Conservation (phyloP, 35 echinoderm and acorn worm genomes). For the Holothuria glaberrima region DNA sequence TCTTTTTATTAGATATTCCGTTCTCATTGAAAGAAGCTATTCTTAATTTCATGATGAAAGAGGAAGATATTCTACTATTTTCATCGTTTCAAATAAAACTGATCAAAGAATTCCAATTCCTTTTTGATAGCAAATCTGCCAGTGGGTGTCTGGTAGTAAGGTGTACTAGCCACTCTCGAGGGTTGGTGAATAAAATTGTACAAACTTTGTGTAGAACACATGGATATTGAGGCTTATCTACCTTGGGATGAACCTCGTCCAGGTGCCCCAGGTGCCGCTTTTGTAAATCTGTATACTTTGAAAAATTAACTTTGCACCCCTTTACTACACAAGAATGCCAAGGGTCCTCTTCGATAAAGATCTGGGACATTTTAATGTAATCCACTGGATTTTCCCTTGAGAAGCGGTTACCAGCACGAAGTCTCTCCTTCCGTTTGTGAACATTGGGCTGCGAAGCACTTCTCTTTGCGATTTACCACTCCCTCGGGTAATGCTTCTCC, state of each 20-base stretch:
- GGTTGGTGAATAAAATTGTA: neutral
- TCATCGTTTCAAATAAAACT: slow-evolving; percentile 3
- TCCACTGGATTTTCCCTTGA: slow-evolving; percentile 3
- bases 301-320: neutral
- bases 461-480: too few species aligned
- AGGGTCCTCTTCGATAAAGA: slow-evolving; percentile 24
- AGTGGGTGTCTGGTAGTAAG: slow-evolving; percentile 18
- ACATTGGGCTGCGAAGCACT: neutral
- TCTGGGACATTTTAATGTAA: slow-evolving; percentile 21
- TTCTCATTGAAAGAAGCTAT: slow-evolving; percentile 9
- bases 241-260: neutral
- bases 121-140: neutral
- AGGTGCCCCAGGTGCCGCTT: too few species aligned
- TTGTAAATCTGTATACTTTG: neutral
- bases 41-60: neutral
- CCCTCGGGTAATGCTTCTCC: neutral
- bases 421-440: slow-evolving; percentile 5
- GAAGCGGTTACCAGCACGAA: slow-evolving; percentile 19
- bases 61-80: neutral
- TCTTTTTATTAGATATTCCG: neutral
- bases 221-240: neutral
- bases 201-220: slow-evolving; percentile 14
- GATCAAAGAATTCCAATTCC: slow-evolving; percentile 34
- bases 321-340: slow-evolving; percentile 36
- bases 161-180: slow-evolving; percentile 11